A percentile compares a stretch with the other conserved stretches of the same genome.
phyloP scores from a whole-genome alignment of 1,140 invertebrate species.

The Idris sp. region DNA sequence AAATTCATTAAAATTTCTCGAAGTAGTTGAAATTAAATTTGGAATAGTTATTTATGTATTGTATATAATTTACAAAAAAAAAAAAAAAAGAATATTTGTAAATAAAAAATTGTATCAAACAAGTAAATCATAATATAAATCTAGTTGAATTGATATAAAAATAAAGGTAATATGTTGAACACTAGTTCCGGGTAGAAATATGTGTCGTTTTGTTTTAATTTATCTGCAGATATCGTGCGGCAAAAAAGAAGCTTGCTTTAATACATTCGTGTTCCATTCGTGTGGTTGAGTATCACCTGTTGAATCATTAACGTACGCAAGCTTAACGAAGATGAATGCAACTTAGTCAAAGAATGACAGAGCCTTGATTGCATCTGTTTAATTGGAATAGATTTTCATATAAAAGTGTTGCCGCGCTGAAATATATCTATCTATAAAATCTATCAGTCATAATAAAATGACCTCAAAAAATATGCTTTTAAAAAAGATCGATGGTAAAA shows the following conservation, averaged over 20 bases:
- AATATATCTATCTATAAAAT: neutral
- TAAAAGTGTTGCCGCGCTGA: conserved; percentile 14
- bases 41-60: too few species aligned
- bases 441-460: neutral
- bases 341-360: conserved; percentile 47
- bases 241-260: conserved; percentile 37
- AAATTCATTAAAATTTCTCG: too few species aligned
- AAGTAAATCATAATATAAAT: too few species aligned
- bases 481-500: too few species aligned
- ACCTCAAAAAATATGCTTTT: too few species aligned
- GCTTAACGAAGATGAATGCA: conserved; percentile 53
- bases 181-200: too few species aligned
- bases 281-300: conserved; percentile 42
- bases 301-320: conserved; percentile 53
- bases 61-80: too few species aligned
- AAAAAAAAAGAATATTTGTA: too few species aligned
- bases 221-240: conserved; percentile 29
- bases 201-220: conserved; percentile 35
- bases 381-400: conserved; percentile 31
- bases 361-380: conserved; percentile 44
- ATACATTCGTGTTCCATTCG: conserved; percentile 40
- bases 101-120: too few species aligned
- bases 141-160: too few species aligned
- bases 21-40: too few species aligned
- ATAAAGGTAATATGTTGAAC: too few species aligned